A percentile compares a stretch with the other conserved stretches of the same genome.
Conservation (phyloP, 2,888 invertebrate species). For the Callinectes sapidus region DNA sequence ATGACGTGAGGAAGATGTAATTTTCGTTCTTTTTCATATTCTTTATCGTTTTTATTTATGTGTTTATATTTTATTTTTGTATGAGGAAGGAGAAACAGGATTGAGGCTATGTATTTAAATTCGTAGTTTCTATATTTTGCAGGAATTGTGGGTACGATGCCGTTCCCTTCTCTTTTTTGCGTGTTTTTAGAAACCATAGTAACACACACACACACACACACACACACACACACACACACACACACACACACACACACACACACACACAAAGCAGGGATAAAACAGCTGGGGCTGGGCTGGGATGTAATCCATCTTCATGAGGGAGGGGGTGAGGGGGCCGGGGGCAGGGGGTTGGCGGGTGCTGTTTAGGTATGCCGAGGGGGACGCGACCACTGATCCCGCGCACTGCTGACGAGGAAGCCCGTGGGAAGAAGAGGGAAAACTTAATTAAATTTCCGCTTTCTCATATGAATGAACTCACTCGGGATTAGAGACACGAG, state of each 20-base stretch:
- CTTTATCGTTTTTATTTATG: not conserved
- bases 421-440: conserved; percentile 31
- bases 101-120: not conserved
- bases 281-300: conserved; percentile 12
- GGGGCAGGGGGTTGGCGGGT: conserved; percentile 30
- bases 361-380: conserved; percentile 23
- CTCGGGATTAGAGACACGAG: not conserved
- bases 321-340: not conserved
- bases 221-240: conserved; percentile 48
- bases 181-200: not conserved
- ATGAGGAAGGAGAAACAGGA: not conserved
- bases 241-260: conserved; percentile 39
- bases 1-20: not conserved
- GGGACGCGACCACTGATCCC: not conserved
- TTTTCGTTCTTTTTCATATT: not conserved
- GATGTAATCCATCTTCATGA: conserved; percentile 52
- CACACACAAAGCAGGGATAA: conserved; percentile 36
- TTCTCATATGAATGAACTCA: conserved; percentile 49
- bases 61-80: not conserved
- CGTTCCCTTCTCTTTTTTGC: not conserved
- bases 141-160: not conserved
- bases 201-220: conserved; percentile 3
- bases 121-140: not conserved
- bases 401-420: not conserved
- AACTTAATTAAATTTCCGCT: conserved; percentile 55